Percentiles rank a stretch among this genome's conserved stretches.
Conservation (phyloP, 2,113 vertebrate species). For the Paraplagusia blochii region DNA sequence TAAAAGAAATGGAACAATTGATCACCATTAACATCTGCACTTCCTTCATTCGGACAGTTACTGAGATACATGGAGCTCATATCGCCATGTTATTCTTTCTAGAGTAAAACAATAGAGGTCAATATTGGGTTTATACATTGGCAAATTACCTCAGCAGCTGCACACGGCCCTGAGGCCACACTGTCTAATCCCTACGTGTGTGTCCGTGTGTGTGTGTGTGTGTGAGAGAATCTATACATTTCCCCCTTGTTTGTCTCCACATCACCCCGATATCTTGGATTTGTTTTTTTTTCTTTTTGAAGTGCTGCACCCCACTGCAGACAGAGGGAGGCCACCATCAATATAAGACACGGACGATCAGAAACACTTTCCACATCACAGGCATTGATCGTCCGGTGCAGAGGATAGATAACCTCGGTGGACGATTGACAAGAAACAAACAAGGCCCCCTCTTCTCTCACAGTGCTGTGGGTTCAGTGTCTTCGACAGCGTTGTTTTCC, state of each 20-base stretch:
- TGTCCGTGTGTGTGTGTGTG: conserved; percentile 4
- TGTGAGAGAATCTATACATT: conserved; percentile 35
- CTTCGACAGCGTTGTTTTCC: too few relatives aligned
- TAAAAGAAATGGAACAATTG: neutral
- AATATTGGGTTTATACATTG: conserved; percentile 41
- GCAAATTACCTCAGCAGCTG: conserved; percentile 45
- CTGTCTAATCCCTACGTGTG: conserved; percentile 4
- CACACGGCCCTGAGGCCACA: conserved; percentile 24
- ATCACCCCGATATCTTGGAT: conserved; percentile 24
- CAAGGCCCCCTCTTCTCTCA: conserved; percentile 20
- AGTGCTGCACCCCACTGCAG: conserved; percentile 18
- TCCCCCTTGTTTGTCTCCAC: conserved; percentile 37
- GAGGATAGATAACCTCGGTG: conserved; percentile 33
- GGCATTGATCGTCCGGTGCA: conserved; percentile 32
- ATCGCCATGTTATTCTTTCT: conserved; percentile 17
- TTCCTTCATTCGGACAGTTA: neutral
- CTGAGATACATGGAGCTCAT: conserved; percentile 3
- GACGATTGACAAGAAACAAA: conserved; percentile 28
- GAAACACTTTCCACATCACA: conserved; percentile 62
- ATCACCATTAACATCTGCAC: too few relatives aligned
- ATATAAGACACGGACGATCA: conserved; percentile 52
- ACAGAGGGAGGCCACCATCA: conserved; percentile 35
- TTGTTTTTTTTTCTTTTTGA: conserved; percentile 29
- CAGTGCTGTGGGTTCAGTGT: conserved; percentile 1
- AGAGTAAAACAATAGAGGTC: conserved; percentile 45